Evolutionary conservation across 2,888 invertebrate species (phyloP), one percentile per base, ranked within the genome.

Genomic region (Calameuta filiformis): DNA sequence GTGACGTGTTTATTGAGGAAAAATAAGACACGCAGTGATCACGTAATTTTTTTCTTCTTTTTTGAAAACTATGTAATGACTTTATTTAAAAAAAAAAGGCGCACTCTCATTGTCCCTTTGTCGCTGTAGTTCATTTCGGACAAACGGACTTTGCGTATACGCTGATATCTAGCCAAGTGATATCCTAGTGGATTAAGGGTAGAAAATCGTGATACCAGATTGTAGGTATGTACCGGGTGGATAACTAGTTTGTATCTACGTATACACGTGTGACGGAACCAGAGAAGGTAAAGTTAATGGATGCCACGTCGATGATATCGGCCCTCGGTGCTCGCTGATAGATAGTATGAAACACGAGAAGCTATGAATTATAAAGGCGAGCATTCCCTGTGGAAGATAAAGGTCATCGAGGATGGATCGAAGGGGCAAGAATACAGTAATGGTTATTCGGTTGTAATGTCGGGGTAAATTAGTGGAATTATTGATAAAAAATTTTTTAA

Each of bases 301-400:
- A 6, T 40, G 15, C 40, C 15, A 6, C 40, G 15, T 40, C 40
- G 40, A 40, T 40, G 40, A 40, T 40, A 40, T 40, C 40, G 15
- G 40, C 6, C 4, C 40, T 84, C 76, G 79, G 76, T 79, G 79
- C 56, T 77, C 76, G 75, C 75, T 79, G 81, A 82, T 85, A 80
- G 81, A 80, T 78, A 78, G 82, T 79, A 82, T 84, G 82, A 80
- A 83, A 81, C 85, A 81, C 80, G 81, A 75, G 77, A 78, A 76
- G 75, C 79, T 82, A 83, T 86, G 86, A 86, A 85, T 86, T 86
- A 86, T 86, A 83, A 86, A 86, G 83, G 84, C 80, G 77, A 83
- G 82, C 83, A 83, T 85, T 84, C 80, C 78, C 76, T 75, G 40
- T 80, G 73, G 34, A 79, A 80, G 84, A 81, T 83, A 82, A 76